These are phyloP conservation scores for Archaeoteleia sp. DNA, from an alignment of 2,888 invertebrate genomes.

Conservation along the genomic window DNA sequence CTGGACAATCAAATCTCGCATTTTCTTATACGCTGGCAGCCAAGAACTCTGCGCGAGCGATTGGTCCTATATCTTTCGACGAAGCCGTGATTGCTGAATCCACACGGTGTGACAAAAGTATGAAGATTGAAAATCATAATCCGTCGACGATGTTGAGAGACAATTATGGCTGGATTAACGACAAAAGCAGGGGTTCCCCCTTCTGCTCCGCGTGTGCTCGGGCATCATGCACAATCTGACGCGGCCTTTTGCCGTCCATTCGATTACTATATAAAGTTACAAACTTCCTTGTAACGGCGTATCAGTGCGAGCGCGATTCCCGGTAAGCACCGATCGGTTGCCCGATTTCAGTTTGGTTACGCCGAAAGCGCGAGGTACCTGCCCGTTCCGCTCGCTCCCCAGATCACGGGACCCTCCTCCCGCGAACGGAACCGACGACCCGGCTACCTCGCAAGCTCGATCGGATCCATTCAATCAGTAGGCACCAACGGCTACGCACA, in stretches of 20 bases:
- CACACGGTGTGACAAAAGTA: constrained; percentile 4
- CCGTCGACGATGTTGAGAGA: constrained; percentile 24
- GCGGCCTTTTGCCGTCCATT: constrained; percentile 63
- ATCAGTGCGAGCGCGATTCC: constrained; percentile 58
- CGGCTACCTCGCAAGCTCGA: constrained; percentile 34
- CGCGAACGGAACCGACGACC: constrained; percentile 34
- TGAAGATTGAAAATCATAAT: constrained; percentile 39
- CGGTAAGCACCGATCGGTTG: constrained; percentile 20
- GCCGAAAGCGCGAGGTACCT: neutral
- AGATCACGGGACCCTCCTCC: constrained; percentile 16
- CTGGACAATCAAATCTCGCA: no score
- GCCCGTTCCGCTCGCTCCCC: no score
- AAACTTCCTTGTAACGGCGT: constrained; percentile 65
- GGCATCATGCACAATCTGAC: constrained; percentile 57
- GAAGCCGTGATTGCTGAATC: neutral
- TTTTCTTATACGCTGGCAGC: no score
- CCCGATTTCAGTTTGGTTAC: neutral
- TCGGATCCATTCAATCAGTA: constrained; percentile 49
- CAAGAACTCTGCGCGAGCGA: no score
- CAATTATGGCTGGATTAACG: constrained; percentile 55
- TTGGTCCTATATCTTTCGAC: neutral
- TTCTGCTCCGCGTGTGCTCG: constrained; percentile 12
- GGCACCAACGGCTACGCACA: constrained; percentile 44
- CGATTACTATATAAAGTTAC: constrained; percentile 72
- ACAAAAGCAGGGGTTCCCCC: constrained; percentile 50